Base-by-base conservation (phyloP, 1,140 invertebrate species). In the Battus philenor region DNA sequence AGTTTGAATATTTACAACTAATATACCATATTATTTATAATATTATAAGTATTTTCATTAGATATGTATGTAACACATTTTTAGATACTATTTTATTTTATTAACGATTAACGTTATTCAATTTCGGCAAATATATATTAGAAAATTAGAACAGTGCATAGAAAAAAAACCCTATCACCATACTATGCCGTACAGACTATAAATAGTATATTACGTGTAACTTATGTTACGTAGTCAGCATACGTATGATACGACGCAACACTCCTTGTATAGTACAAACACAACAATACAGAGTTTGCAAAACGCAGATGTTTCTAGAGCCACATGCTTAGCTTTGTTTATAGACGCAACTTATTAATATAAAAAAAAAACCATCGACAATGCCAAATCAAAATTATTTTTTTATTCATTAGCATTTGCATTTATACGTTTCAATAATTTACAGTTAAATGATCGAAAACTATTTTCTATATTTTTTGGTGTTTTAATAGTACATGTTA, bases 271-370 rank as follows among this genome's bases (percentile, higher is more conserved):
- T 22, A 34, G 32, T 29, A 13, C 39, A 15, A 7, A 30, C 24
- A 29, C 41, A 32, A 33, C 26, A 20, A 11, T 20, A 22, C 6
- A 30, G 2, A 46, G 51, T 61, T 62, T 33, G 54, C 59, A 53
- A 63, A 59, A 54, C 47, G 47, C 69, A 73, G 57, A 77, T 73
- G 73, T 71, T 59, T 62, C 44, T 38, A 44, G 54, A 52, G 45
- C 70, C 70, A 78, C 54, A 70, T 77, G 70, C 66, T 67, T 50
- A 38, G 46, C 45, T 57, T 54, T 51, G 44, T 49, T 53, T 50
- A 58, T 50, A 57, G 52, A 41, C 44, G 34, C 53, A 38, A 33
- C 13, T 9, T 33, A 17, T 3, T 16, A 1, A 33, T 17, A 4
- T 29, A 29, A 29, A 4, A 10, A 4, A 3, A 2, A 29, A 13